Evolutionary conservation across 2,888 invertebrate species (phyloP), one percentile per base, ranked within the genome.

Genomic region (Ophion ventricosus): DNA sequence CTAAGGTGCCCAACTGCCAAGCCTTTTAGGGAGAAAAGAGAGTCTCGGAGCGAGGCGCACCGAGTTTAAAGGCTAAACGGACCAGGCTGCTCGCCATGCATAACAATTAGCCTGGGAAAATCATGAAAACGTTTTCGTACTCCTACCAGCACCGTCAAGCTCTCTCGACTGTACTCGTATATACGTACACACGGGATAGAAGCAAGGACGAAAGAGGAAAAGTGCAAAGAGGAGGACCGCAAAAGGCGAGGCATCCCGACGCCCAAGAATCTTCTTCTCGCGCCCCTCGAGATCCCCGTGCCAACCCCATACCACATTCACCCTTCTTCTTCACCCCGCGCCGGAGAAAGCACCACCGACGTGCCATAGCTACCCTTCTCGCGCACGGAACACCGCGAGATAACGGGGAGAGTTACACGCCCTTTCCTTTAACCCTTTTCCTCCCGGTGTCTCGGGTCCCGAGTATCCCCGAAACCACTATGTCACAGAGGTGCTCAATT

Each of bases 101-200:
- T 93, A 92, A 92, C 92, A 93, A 93, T 93, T 93, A 93, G 91
- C 91, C 87, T 88, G 91, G 90, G 91, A 92, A 92, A 93, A 92
- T 92, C 91, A 89, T 92, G 92, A 93, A 93, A 93, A 93, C 89
- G 90, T 88, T 89, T 80, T 90, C 89, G 90, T 89, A 90, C 90
- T 91, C 89, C 90, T 91, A 7, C 64, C 54, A 57, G 43, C 23
- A 20, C n/a, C 23, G 35, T 56, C 54, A n/a, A 66, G 56, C 70
- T 79, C 79, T 79, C 66, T 79, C 49, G 73, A 59, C 43, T 67
- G 66, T 81, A 73, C 29, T 69, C 56, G 29, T 75, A 5, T 43
- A 74, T 66, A 64, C 66, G 75, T 72, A 82, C 66, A 82, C 66
- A 72, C 29, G n/a, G 54, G 35, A 23, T 14, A 40, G 64, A 56